Evolutionary conservation across 1,140 invertebrate species (phyloP).

Genomic region (Brachionus rotundiformis): DNA sequence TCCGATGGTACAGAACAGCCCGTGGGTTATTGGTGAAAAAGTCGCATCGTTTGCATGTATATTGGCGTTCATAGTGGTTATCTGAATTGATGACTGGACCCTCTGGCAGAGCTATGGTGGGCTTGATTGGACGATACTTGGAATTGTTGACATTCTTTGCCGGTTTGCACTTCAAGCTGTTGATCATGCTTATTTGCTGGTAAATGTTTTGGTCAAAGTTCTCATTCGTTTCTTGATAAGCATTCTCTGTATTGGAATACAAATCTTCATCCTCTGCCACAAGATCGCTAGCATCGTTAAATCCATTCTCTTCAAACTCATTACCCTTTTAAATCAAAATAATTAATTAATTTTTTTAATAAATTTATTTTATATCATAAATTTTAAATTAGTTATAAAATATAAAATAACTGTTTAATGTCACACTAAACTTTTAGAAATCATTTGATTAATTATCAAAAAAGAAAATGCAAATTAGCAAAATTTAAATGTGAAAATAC

Average conservation of each 20-base stretch:
- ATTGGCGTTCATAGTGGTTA: slow-evolving; percentile 46
- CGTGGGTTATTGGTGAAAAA: slow-evolving; percentile 41
- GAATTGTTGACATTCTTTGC: not conserved
- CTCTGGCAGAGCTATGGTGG: not conserved
- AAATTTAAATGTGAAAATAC: too few relatives aligned
- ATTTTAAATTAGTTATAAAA: too few relatives aligned
- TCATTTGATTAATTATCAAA: too few relatives aligned
- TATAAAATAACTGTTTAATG: too few relatives aligned
- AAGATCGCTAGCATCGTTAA: not conserved
- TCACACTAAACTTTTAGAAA: too few relatives aligned
- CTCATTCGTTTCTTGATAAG: slow-evolving; percentile 1
- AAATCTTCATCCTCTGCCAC: slow-evolving; percentile 19
- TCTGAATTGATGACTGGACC: slow-evolving; percentile 38
- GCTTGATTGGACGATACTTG: not conserved
- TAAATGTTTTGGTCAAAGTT: not conserved
- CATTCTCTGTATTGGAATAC: not conserved
- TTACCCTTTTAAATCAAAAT: not conserved
- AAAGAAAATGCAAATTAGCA: too few relatives aligned
- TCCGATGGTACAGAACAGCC: slow-evolving; percentile 39
- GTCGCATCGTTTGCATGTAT: slow-evolving; percentile 40
- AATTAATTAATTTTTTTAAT: too few relatives aligned
- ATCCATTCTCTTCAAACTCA: slow-evolving; percentile 15
- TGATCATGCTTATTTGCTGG: not conserved
- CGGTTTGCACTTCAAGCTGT: not conserved
- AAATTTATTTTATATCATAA: too few relatives aligned